A percentile compares a stretch with the other conserved stretches of the same genome.
These are phyloP conservation scores for Neuroscelio doddi DNA, from an alignment of 2,888 invertebrate species.

Conservation along the genomic window DNA sequence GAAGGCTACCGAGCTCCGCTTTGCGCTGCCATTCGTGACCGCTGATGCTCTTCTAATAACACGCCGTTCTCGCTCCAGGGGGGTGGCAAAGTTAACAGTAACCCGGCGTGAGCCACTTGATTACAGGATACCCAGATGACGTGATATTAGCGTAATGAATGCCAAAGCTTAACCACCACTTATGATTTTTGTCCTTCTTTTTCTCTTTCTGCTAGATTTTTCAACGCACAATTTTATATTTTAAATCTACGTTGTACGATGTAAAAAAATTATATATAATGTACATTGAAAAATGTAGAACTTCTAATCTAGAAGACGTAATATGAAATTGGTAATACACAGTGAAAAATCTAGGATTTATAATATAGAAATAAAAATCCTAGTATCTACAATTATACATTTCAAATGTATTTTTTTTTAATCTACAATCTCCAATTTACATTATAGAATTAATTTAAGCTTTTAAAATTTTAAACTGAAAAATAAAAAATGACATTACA, in stretches of 20 bases:
- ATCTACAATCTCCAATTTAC: too few species aligned
- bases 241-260: conserved; percentile 2
- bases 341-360: too few species aligned
- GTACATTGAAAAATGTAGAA: conserved; percentile 1
- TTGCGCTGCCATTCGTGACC: conserved; percentile 33
- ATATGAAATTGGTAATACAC: conserved; percentile 3
- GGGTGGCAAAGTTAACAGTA: conserved; percentile 31
- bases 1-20: conserved; percentile 39
- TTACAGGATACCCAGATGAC: conserved; percentile 61
- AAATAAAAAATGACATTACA: too few species aligned
- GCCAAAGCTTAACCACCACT: neutral
- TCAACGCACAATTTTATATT: too few species aligned
- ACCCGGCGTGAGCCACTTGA: conserved; percentile 56
- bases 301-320: conserved; percentile 1
- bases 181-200: too few species aligned
- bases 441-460: too few species aligned
- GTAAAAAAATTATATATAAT: neutral
- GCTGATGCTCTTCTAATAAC: conserved; percentile 48
- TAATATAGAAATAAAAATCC: too few species aligned
- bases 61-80: conserved; percentile 35
- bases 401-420: too few species aligned
- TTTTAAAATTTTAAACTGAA: too few species aligned
- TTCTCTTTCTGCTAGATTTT: too few species aligned
- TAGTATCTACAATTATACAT: too few species aligned
- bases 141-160: conserved; percentile 60